A percentile compares a stretch with the other conserved stretches of the same genome.
Evolutionary conservation across 1,140 invertebrate species (phyloP).

Genomic region (Nasonia vitripennis): DNA sequence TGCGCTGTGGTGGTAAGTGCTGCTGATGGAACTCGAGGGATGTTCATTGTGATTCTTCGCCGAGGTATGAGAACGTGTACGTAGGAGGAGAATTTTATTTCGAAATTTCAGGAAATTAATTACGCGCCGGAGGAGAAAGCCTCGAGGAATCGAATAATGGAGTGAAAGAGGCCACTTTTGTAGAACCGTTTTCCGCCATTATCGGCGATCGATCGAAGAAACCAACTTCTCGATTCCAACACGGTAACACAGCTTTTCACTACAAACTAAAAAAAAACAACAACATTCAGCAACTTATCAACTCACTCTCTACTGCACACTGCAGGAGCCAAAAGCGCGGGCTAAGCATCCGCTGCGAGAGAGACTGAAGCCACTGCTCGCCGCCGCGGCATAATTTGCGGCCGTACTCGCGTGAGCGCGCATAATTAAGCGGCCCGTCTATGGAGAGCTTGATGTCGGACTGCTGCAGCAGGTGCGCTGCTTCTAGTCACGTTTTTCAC

Average conservation of each 20-base stretch:
- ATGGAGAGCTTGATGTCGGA: not conserved
- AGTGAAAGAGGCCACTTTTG: too few species aligned
- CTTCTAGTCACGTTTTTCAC: not conserved
- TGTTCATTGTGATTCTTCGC: not conserved
- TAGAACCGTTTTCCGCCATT: too few species aligned
- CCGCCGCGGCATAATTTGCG: not conserved
- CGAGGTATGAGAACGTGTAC: too few species aligned
- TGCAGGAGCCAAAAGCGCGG: not conserved
- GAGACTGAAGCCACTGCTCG: not conserved
- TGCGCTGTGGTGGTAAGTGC: not conserved
- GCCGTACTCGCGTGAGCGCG: not conserved
- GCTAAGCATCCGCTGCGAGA: not conserved
- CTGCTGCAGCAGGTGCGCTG: too few species aligned
- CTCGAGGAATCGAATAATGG: too few species aligned
- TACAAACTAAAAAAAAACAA: too few species aligned
- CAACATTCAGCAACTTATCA: not conserved
- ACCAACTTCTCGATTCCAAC: too few species aligned
- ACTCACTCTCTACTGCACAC: not conserved
- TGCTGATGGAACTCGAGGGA: slow-evolving; percentile 16
- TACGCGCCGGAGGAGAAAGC: too few species aligned
- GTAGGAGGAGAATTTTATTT: too few species aligned
- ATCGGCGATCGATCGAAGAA: too few species aligned
- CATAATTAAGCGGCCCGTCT: not conserved
- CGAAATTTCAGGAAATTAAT: too few species aligned
- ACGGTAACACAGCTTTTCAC: too few species aligned